A percentile compares a stretch with the other conserved stretches of the same genome.
Evolutionary conservation across 1,140 invertebrate species (phyloP).

Genomic region (Cyclina sinensis): DNA sequence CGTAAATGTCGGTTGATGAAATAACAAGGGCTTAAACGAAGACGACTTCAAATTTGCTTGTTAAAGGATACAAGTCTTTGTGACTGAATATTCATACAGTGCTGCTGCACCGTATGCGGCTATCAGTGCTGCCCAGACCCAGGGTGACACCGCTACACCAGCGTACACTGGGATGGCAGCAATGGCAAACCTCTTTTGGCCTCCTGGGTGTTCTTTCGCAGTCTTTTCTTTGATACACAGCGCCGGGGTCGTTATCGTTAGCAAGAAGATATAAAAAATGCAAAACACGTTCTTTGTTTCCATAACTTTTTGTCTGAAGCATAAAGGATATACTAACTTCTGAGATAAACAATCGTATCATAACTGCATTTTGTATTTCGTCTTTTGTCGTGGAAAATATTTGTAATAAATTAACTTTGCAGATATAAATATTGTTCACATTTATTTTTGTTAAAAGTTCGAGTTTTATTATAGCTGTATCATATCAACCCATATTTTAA

Average conservation of each 20-base stretch:
- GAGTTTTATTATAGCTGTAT: too few relatives aligned
- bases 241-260: conserved; percentile 3
- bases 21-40: too few relatives aligned
- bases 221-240: background rate
- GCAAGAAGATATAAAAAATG: background rate
- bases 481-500: too few relatives aligned
- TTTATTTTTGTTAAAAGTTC: too few relatives aligned
- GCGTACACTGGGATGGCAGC: background rate
- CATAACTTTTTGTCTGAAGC: background rate
- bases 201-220: background rate
- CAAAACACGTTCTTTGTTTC: background rate
- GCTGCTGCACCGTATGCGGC: conserved; percentile 3
- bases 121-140: conserved; percentile 24
- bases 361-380: too few relatives aligned
- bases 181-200: background rate
- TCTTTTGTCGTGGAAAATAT: too few relatives aligned
- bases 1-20: too few relatives aligned
- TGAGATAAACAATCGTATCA: too few relatives aligned
- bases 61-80: conserved; percentile 24
- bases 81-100: conserved; percentile 4
- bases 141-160: background rate
- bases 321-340: too few relatives aligned
- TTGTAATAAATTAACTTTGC: too few relatives aligned
- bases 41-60: background rate
- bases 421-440: too few relatives aligned